These are phyloP conservation scores for Patiria miniata DNA, from an alignment of 35 echinoderm and acorn worm species.

Conservation along the genomic window DNA sequence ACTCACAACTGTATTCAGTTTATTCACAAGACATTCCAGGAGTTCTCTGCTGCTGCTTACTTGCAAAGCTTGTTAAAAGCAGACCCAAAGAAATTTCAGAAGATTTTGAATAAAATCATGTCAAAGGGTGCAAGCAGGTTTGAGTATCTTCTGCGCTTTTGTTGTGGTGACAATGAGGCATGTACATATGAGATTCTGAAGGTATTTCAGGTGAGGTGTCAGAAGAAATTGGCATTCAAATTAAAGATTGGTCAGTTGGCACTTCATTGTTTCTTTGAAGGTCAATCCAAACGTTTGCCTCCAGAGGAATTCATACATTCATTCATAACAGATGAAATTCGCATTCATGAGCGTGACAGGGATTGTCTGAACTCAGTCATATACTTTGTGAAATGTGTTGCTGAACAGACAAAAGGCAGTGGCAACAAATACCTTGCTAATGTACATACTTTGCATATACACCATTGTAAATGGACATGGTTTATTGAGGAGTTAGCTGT, in stretches of 20 bases:
- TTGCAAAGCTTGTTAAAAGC: background rate
- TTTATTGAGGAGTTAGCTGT: background rate
- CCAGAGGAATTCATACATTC: background rate
- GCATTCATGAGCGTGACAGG: background rate
- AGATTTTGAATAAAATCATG: background rate
- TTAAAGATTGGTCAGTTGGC: background rate
- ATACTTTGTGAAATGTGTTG: background rate
- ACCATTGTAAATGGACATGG: background rate
- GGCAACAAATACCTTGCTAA: background rate
- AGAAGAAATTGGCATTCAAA: background rate
- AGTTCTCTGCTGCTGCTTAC: background rate
- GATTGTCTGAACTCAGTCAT: background rate
- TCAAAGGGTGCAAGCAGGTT: background rate
- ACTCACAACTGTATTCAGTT: background rate
- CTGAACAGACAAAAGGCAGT: background rate
- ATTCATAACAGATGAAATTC: background rate
- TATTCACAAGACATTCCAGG: conserved; percentile 10
- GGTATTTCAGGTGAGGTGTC: background rate
- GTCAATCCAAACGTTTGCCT: background rate
- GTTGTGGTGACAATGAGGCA: background rate
- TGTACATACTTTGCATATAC: background rate
- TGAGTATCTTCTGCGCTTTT: background rate
- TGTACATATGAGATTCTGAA: background rate
- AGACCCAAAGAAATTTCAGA: background rate
- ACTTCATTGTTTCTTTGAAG: background rate